Evolutionary conservation across 92 coral and sea anemone species (phyloP).

Genomic region (Parazoanthus swiftii): DNA sequence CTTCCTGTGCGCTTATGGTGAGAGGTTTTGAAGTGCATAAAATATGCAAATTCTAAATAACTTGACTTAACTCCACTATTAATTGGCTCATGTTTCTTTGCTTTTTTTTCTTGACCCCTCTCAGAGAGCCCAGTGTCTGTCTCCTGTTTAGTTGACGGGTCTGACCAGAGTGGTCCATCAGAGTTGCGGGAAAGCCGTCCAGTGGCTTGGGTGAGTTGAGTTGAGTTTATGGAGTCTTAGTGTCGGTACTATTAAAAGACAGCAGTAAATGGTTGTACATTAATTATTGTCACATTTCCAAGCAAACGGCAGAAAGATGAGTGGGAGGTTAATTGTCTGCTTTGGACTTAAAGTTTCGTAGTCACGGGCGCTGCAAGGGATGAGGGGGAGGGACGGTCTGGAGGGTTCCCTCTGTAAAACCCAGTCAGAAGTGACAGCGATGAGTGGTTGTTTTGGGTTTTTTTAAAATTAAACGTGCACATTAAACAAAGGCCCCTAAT

Average conservation of each 20-base stretch:
- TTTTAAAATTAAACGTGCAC: constrained; percentile 11
- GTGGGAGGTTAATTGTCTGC: constrained; percentile 14
- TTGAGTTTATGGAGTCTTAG: background rate
- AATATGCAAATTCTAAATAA: no score
- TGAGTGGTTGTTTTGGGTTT: background rate
- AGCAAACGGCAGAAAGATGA: no score
- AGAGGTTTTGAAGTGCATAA: background rate
- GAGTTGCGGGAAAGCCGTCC: no score
- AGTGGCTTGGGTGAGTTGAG: no score
- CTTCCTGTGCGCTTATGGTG: constrained; percentile 18
- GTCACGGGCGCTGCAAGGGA: constrained; percentile 16
- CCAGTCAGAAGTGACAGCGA: background rate
- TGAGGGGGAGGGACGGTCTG: constrained; percentile 19
- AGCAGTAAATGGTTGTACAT: constrained; percentile 13
- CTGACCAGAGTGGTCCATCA: no score
- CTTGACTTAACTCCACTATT: no score
- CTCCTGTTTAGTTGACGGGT: no score
- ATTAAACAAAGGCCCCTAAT: background rate
- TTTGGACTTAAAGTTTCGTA: constrained; percentile 10
- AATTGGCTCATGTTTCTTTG: no score
- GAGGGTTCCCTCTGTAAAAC: constrained; percentile 5
- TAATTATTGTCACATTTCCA: background rate
- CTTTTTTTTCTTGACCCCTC: no score
- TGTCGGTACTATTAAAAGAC: constrained; percentile 10
- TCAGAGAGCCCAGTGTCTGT: no score